Evolutionary conservation across 2,113 vertebrate genomes (phyloP).

Genomic region (Hippocampus comes): DNA sequence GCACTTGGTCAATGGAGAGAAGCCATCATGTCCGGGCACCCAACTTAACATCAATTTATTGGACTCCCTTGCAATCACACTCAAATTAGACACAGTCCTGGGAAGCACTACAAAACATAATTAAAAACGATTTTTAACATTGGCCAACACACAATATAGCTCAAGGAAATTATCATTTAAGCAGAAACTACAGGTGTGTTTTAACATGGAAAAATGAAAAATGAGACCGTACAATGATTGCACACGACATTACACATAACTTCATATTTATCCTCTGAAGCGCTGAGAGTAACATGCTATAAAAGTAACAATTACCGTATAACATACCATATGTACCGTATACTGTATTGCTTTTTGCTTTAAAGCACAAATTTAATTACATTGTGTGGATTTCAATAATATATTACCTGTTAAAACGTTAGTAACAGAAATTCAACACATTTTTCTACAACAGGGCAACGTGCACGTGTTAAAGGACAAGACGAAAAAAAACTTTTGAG

Average conservation of each 20-base stretch:
- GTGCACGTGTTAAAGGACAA: too few relatives aligned
- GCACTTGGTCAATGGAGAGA: constrained; percentile 79
- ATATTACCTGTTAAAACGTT: too few relatives aligned
- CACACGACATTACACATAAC: background rate
- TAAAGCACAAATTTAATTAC: too few relatives aligned
- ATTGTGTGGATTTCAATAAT: too few relatives aligned
- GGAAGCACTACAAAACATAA: constrained; percentile 58
- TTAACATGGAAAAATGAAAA: background rate
- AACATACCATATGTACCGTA: too few relatives aligned
- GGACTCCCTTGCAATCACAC: constrained; percentile 67
- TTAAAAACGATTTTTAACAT: background rate
- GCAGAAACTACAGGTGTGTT: background rate
- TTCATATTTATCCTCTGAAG: too few relatives aligned
- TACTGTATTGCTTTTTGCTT: too few relatives aligned
- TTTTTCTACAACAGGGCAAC: too few relatives aligned
- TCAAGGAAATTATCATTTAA: background rate
- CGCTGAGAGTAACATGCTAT: too few relatives aligned
- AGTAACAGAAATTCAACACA: too few relatives aligned
- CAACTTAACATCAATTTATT: constrained; percentile 78
- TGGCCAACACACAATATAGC: background rate
- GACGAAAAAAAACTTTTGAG: too few relatives aligned
- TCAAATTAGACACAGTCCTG: constrained; percentile 60
- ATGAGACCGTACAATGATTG: background rate
- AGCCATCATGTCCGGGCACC: constrained; percentile 85
- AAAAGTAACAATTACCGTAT: too few relatives aligned